A percentile compares a stretch with the other conserved stretches of the same genome.
Evolutionary conservation across 2,888 invertebrate species (phyloP).

Genomic region (Nymphalis c-album): DNA sequence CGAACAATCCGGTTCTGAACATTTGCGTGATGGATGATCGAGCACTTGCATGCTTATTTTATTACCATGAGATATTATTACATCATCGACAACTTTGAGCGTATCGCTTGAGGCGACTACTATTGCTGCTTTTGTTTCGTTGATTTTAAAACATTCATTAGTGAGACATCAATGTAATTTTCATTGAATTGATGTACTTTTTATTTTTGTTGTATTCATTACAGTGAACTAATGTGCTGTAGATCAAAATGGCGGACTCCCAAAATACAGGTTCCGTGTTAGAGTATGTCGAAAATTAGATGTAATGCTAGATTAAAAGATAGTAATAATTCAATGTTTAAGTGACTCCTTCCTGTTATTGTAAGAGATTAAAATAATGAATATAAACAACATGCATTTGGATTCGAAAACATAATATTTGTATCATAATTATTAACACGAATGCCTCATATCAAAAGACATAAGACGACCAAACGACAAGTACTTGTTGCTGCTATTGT

Average conservation of each 20-base stretch:
- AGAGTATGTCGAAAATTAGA: slow-evolving; percentile 62
- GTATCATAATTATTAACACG: background rate
- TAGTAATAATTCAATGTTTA: slow-evolving; percentile 11
- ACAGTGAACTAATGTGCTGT: slow-evolving; percentile 66
- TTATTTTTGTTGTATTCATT: slow-evolving; percentile 48
- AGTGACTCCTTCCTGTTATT: slow-evolving; percentile 21
- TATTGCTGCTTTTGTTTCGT: slow-evolving; percentile 45
- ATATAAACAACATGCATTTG: background rate
- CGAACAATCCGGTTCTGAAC: slow-evolving; percentile 68
- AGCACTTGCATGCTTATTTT: slow-evolving; percentile 61
- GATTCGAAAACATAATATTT: background rate
- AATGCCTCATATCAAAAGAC: background rate
- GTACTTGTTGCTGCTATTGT: slow-evolving; percentile 25
- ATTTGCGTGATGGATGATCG: slow-evolving; percentile 77
- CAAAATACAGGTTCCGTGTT: slow-evolving; percentile 73
- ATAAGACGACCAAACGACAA: too few relatives aligned
- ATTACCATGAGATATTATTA: slow-evolving; percentile 45
- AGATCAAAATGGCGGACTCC: slow-evolving; percentile 74
- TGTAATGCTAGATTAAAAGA: slow-evolving; percentile 23
- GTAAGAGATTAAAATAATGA: background rate
- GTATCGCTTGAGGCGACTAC: slow-evolving; percentile 32
- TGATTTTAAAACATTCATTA: background rate
- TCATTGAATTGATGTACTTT: background rate
- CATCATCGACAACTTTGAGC: slow-evolving; percentile 40
- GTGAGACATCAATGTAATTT: slow-evolving; percentile 43